phyloP scores from a whole-genome alignment of 2,113 vertebrate genomes.

The chimpanzee (Pan troglodytes) region NHGRI_mPanTro3-v2.1_pri NC_072403.2:42241501-42242000 shows the following conservation, averaged over 20 bases:
- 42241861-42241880: not conserved
- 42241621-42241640: not conserved
- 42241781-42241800: not conserved
- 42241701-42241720: not conserved
- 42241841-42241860: not conserved
- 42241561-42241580: not conserved
- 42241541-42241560: not conserved
- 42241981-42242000: not conserved
- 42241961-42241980: not conserved
- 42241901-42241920: not conserved
- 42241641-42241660: not conserved
- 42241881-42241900: too few species aligned
- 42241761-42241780: not conserved
- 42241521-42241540: too few species aligned
- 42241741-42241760: not conserved
- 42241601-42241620: not conserved
- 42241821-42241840: not conserved
- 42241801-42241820: not conserved
- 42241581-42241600: not conserved
- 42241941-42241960: not conserved
- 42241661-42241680: not conserved
- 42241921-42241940: not conserved
- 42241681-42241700: not conserved
- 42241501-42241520: not conserved
- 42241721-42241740: not conserved